Evolutionary conservation across 2,797 vertebrate species (phyloP).

Genomic region (Avahi laniger): DNA sequence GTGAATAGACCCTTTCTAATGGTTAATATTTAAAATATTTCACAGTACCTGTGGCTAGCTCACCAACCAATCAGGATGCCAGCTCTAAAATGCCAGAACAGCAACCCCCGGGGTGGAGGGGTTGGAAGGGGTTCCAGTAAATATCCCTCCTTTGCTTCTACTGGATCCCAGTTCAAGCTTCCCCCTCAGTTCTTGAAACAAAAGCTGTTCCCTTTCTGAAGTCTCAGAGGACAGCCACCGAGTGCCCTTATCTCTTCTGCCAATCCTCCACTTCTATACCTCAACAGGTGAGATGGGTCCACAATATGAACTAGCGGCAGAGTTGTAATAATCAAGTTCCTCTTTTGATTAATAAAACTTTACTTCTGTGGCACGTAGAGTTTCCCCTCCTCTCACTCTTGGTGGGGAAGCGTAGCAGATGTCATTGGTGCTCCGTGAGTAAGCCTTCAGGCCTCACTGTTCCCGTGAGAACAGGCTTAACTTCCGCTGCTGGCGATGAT

Average conservation of each 20-base stretch:
- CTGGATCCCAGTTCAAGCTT: not conserved
- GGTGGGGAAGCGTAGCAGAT: not conserved
- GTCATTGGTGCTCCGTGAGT: not conserved
- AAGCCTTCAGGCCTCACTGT: not conserved
- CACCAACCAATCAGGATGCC: not conserved
- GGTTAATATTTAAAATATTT: not conserved
- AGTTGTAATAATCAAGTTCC: not conserved
- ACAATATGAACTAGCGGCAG: not conserved
- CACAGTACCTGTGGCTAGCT: not conserved
- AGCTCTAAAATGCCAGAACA: not conserved
- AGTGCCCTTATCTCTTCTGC: not conserved
- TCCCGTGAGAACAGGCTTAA: not conserved
- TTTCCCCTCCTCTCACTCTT: not conserved
- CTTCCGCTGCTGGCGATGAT: not conserved
- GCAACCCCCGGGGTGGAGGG: not conserved
- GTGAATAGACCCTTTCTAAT: not conserved
- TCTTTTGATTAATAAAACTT: not conserved
- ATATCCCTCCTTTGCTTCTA: not conserved
- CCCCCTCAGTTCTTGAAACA: not conserved
- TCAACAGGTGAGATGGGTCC: not conserved
- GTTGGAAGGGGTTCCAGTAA: not conserved
- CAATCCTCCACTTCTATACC: accelerated
- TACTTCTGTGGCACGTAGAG: not conserved
- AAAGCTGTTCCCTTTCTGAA: not conserved
- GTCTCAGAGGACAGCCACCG: not conserved